These are phyloP conservation scores for Electrophaes corylata DNA, from an alignment of 2,888 invertebrate genomes.

Conservation along the genomic window DNA sequence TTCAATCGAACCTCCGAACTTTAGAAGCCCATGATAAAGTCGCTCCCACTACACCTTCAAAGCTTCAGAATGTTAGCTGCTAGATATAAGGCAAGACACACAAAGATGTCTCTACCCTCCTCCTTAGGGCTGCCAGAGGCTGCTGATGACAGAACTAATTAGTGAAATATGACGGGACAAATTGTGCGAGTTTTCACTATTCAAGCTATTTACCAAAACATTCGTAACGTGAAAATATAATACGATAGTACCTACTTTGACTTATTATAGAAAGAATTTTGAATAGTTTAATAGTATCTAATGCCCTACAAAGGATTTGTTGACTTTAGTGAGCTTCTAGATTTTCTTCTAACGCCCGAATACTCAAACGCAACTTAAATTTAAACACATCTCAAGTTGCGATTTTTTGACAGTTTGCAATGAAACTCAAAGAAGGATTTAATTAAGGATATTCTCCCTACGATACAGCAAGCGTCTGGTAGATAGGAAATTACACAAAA, in stretches of 20 bases:
- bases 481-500: conserved; percentile 20
- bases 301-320: too few relatives aligned
- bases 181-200: conserved; percentile 8
- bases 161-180: conserved; percentile 10
- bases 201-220: conserved; percentile 10
- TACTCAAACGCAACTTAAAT: too few relatives aligned
- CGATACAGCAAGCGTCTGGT: conserved; percentile 17
- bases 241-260: too few relatives aligned
- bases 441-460: conserved; percentile 13
- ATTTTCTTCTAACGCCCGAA: too few relatives aligned
- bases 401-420: too few relatives aligned
- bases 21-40: background rate
- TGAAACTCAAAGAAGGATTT: conserved; percentile 8
- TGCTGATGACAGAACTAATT: conserved; percentile 13
- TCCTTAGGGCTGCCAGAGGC: conserved; percentile 39
- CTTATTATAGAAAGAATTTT: too few relatives aligned
- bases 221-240: background rate
- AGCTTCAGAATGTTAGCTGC: background rate
- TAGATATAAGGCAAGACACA: background rate
- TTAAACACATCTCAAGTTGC: too few relatives aligned
- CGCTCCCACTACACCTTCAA: background rate
- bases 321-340: too few relatives aligned
- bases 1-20: background rate
- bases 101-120: conserved; percentile 33
- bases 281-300: too few relatives aligned